phyloP scores from a whole-genome alignment of 1,140 invertebrate genomes.

The Sitophilus oryzae region DNA sequence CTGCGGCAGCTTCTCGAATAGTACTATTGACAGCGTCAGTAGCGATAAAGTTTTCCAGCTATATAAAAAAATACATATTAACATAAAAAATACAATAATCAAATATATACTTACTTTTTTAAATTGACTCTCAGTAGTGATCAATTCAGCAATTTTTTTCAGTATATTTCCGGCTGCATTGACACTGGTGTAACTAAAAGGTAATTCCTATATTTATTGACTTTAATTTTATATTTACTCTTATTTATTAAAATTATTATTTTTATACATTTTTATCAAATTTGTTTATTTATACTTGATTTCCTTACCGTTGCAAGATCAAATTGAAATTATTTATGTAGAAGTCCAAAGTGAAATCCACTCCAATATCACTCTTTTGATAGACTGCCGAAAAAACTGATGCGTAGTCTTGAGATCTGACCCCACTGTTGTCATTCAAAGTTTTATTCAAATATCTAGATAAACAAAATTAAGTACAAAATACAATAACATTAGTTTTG shows the following conservation, averaged over 20 bases:
- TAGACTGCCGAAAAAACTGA: conserved; percentile 45
- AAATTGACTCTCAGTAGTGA: conserved; percentile 16
- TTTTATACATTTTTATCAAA: no score
- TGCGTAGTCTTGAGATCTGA: conserved; percentile 45
- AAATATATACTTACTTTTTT: conserved; percentile 6
- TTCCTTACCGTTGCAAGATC: background rate
- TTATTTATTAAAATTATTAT: no score
- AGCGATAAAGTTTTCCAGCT: conserved; percentile 10
- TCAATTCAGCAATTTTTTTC: conserved; percentile 14
- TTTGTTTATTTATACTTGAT: background rate
- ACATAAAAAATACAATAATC: no score
- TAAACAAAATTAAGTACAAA: no score
- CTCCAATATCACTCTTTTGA: conserved; percentile 40
- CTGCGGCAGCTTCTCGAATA: background rate
- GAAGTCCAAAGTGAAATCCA: conserved; percentile 46
- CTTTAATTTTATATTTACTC: no score
- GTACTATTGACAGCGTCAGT: conserved; percentile 4
- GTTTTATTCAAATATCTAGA: conserved; percentile 10
- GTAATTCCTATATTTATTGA: no score
- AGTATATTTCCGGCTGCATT: conserved; percentile 14
- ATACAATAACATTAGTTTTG: no score
- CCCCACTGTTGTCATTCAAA: conserved; percentile 25
- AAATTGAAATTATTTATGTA: conserved; percentile 28
- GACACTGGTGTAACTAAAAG: conserved; percentile 10
- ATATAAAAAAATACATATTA: background rate